Conservation (phyloP, 2,113 vertebrate genomes). For the Benitochromis conjunctus region DNA sequence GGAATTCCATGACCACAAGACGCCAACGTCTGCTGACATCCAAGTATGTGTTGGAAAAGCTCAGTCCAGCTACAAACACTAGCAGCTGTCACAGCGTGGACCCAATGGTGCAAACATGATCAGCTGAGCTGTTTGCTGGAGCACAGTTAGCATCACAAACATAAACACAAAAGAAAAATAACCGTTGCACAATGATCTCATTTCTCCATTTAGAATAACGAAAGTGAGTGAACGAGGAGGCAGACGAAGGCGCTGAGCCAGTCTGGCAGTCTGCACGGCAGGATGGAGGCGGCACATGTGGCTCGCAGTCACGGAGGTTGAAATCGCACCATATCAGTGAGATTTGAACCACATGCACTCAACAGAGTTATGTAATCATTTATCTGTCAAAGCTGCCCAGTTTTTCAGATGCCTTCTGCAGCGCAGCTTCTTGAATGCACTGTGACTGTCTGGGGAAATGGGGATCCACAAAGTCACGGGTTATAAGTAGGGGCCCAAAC, state of each 20-base stretch:
- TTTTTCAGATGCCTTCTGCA: no score
- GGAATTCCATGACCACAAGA: neutral
- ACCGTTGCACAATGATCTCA: neutral
- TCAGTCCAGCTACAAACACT: neutral
- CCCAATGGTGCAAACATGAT: neutral
- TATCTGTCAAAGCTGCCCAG: neutral
- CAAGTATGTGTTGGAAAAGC: neutral
- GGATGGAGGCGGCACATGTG: conserved; percentile 25
- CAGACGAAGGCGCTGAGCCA: neutral
- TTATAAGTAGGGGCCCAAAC: no score
- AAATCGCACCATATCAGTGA: neutral
- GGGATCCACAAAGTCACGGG: no score
- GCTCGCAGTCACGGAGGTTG: neutral
- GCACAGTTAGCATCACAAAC: neutral
- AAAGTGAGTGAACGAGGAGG: neutral
- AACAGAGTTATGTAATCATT: neutral
- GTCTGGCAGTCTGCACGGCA: neutral
- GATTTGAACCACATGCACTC: neutral
- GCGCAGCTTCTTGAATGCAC: no score
- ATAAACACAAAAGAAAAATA: neutral
- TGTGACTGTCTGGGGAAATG: no score
- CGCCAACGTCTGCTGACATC: neutral
- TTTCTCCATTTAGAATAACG: neutral
- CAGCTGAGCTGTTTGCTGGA: neutral
- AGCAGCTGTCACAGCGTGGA: neutral